Conservation (phyloP, 35 echinoderm and acorn worm species). For the Antedon bifida region DNA sequence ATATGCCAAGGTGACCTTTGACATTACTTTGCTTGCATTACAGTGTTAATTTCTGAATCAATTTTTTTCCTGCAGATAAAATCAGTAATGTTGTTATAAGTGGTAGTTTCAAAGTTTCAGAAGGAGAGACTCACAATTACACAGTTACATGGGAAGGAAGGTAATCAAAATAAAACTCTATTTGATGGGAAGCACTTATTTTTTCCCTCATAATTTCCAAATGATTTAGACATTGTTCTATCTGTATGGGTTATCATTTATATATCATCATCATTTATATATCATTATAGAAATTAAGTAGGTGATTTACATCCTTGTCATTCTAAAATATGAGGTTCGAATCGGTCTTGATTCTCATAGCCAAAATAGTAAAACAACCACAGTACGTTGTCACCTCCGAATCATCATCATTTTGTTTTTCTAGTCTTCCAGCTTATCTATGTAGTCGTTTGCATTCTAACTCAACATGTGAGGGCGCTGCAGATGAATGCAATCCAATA, state of each 20-base stretch:
- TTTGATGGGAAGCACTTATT: too few relatives aligned
- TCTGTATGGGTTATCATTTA: background rate
- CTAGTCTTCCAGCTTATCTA: conserved; percentile 28
- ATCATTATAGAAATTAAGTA: background rate
- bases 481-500: conserved; percentile 11
- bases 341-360: too few relatives aligned
- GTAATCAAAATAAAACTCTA: conserved; percentile 9
- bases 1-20: too few relatives aligned
- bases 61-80: conserved; percentile 24
- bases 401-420: too few relatives aligned
- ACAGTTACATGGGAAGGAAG: conserved; percentile 46
- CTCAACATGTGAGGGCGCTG: background rate
- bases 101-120: conserved; percentile 3
- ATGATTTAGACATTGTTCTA: too few relatives aligned
- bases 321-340: too few relatives aligned
- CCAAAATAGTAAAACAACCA: too few relatives aligned
- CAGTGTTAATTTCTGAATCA: background rate
- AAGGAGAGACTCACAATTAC: conserved; percentile 1
- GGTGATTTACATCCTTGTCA: too few relatives aligned
- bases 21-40: too few relatives aligned
- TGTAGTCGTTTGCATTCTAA: conserved; percentile 14
- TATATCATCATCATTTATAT: background rate
- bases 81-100: conserved; percentile 31
- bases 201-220: too few relatives aligned
- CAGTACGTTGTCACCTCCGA: too few relatives aligned